Evolutionary conservation across 2,113 vertebrate genomes (phyloP).

Genomic region (Brachypodius melanocephalos): DNA sequence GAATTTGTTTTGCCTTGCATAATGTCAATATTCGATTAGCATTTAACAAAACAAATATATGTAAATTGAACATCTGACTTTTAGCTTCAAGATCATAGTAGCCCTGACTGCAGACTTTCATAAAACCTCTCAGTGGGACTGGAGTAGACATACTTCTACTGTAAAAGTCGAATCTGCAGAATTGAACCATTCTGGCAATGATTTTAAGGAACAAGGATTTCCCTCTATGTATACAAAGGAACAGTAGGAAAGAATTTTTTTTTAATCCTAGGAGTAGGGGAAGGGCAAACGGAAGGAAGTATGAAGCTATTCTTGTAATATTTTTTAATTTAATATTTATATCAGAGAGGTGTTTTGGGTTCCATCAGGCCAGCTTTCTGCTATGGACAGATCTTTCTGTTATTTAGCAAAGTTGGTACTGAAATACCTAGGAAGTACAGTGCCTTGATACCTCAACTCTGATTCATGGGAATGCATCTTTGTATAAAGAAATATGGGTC

Average conservation of each 20-base stretch:
- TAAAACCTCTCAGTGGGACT: background rate
- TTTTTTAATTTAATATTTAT: background rate
- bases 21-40: background rate
- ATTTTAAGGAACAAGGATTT: background rate
- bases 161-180: background rate
- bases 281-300: background rate
- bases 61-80: background rate
- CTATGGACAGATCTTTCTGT: background rate
- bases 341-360: background rate
- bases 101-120: background rate
- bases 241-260: background rate
- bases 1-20: background rate
- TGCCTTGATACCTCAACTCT: background rate
- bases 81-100: background rate
- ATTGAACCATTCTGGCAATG: background rate
- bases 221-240: background rate
- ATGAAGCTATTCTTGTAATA: background rate
- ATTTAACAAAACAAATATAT: background rate
- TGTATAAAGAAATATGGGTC: background rate
- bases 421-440: background rate
- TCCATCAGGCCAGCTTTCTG: background rate
- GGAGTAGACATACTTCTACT: background rate
- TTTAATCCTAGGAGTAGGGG: background rate
- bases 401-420: background rate
- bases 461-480: background rate